Percentiles rank a stretch among this genome's conserved stretches.
phyloP scores from a whole-genome alignment of 2,888 invertebrate genomes.

The Oligia fasciuncula region DNA sequence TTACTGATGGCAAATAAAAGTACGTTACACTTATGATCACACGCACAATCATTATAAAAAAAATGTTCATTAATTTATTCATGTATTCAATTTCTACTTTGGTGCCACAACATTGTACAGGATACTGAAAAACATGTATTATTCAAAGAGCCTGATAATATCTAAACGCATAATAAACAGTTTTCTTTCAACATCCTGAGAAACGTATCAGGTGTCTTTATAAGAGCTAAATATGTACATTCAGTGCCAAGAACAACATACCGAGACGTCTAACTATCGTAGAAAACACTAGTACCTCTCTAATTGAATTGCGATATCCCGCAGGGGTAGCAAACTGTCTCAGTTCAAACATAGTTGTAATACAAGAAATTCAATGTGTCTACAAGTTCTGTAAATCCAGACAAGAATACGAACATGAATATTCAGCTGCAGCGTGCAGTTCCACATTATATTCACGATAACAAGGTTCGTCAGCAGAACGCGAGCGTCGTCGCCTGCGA shows the following conservation, averaged over 20 bases:
- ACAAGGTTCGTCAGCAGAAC: constrained; percentile 89
- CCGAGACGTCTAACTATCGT: constrained; percentile 10
- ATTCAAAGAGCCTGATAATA: constrained; percentile 54
- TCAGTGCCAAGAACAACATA: constrained; percentile 43
- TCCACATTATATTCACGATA: constrained; percentile 83
- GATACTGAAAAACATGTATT: constrained; percentile 41
- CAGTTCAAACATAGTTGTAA: constrained; percentile 53
- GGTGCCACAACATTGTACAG: constrained; percentile 38
- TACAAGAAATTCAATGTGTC: constrained; percentile 51
- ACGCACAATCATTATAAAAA: constrained; percentile 20
- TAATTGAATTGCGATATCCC: constrained; percentile 46
- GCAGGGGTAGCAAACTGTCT: constrained; percentile 45
- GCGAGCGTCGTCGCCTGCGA: constrained; percentile 67
- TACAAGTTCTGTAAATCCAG: constrained; percentile 61
- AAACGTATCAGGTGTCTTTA: constrained; percentile 46
- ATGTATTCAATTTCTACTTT: constrained; percentile 49
- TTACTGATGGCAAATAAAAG: neutral
- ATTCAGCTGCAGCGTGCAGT: constrained; percentile 83
- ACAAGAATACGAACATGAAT: constrained; percentile 85
- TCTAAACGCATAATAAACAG: constrained; percentile 42
- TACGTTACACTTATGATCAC: constrained; percentile 22
- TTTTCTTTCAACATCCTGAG: constrained; percentile 51
- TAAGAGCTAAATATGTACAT: constrained; percentile 36
- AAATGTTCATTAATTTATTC: constrained; percentile 37
- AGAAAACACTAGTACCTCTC: constrained; percentile 19